Conservation (phyloP, 64 coral and sea anemone species). For the Montipora capricornis region DNA sequence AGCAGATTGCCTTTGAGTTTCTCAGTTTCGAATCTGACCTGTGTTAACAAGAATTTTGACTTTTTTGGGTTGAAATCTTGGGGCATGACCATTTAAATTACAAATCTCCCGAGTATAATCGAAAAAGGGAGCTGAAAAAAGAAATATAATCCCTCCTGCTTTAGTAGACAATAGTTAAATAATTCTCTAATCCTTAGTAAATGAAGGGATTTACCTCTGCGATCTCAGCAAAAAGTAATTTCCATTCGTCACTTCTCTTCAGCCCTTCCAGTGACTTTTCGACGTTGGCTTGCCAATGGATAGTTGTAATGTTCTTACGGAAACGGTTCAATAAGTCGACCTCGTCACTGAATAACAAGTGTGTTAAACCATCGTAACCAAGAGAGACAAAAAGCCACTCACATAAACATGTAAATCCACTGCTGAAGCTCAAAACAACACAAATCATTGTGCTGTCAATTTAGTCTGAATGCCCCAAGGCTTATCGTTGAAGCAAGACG, state of each 20-base stretch:
- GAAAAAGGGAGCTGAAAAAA: not conserved
- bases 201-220: not conserved
- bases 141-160: not conserved
- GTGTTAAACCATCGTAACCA: not conserved
- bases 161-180: not conserved
- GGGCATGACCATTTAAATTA: not conserved
- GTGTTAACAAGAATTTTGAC: not conserved
- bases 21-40: too few species aligned
- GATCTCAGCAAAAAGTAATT: not conserved
- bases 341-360: constrained; percentile 5
- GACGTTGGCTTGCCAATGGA: too few species aligned
- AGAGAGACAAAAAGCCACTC: not conserved
- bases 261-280: too few species aligned
- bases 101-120: too few species aligned
- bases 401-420: not conserved
- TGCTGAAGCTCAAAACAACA: not conserved
- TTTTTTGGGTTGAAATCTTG: not conserved
- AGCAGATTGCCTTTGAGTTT: too few species aligned
- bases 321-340: not conserved
- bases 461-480: too few species aligned
- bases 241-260: not conserved
- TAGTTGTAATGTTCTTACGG: too few species aligned
- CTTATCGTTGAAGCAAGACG: not conserved
- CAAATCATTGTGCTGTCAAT: not conserved
- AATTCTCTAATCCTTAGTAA: constrained; percentile 2